A percentile compares a stretch with the other conserved stretches of the same genome.
Evolutionary conservation across 2,797 vertebrate species (phyloP).

Genomic region (Labroides dimidiatus): DNA sequence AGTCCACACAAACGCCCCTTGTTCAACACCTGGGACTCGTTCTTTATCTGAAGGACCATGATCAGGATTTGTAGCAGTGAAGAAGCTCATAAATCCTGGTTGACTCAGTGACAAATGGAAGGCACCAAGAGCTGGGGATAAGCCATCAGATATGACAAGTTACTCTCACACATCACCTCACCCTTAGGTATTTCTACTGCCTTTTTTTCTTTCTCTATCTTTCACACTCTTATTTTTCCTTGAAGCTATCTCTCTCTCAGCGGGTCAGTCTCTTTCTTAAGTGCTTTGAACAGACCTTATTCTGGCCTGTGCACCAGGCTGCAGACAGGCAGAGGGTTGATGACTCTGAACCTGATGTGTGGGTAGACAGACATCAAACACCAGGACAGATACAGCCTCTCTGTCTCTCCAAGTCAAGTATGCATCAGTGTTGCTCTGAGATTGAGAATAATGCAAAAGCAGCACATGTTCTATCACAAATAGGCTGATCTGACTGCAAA

Average conservation of each 20-base stretch:
- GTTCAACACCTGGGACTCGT: constrained; percentile 43
- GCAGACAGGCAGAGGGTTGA: constrained; percentile 16
- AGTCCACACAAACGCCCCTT: constrained; percentile 28
- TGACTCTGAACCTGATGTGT: constrained; percentile 28
- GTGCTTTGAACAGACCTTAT: constrained; percentile 2
- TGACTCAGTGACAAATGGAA: constrained; percentile 68
- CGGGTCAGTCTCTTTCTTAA: constrained; percentile 2
- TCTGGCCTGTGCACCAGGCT: constrained; percentile 10
- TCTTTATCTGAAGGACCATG: constrained; percentile 57
- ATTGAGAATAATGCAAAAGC: constrained; percentile 11
- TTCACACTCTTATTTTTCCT: constrained; percentile 27
- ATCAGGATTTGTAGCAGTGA: constrained; percentile 64
- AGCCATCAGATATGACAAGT: constrained; percentile 68
- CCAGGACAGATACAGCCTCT: constrained; percentile 45
- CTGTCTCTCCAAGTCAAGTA: constrained; percentile 44
- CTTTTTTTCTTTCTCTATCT: constrained; percentile 26
- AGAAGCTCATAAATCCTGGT: constrained; percentile 64
- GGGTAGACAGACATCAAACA: constrained; percentile 30
- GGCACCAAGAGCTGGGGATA: constrained; percentile 43
- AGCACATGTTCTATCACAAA: constrained; percentile 34
- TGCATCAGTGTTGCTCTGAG: constrained; percentile 39
- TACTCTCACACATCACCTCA: constrained; percentile 57
- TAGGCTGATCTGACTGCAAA: not conserved
- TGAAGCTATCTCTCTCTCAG: constrained; percentile 18
- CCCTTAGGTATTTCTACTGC: constrained; percentile 27